Evolutionary conservation across 2,113 vertebrate species (phyloP), one percentile per base, ranked within the genome.

Genomic region (Hyperopisus bebe): DNA sequence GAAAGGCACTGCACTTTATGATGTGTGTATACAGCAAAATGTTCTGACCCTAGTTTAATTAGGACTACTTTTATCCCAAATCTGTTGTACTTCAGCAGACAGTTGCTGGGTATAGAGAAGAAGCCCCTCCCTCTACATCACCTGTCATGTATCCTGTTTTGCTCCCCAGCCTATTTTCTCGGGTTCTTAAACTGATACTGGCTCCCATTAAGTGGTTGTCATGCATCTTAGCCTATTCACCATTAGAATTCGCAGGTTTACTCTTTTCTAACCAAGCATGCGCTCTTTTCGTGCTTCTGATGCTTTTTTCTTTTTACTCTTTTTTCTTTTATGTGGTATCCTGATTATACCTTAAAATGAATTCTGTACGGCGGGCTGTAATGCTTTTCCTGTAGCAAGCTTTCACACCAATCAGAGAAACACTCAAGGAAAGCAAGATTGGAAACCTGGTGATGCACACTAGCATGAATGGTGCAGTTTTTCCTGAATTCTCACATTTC

Each of bases 401-500:
- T 80, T 39, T 39, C 17, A 5, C 35, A 80, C 74, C 17, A 39
- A 15, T 19, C 74, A 17, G 74, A 80, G 35, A 80, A 39, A 80
- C 62, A 31, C 62, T 70, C 1, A 31, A 70, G 62, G 27, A 70
- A 31, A 31, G 10, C 62, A 27, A 13, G 62, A 31, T 31, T 70
- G n/a, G n/a, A 70, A 70, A 4, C 9, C 62, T 13, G n/a, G n/a
- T 31, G 62, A 13, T 31, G 62, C 62, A 31, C 74, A 42, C 17
- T 19, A 39, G 31, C 42, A 47, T 10, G 7, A 47, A 42, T 24
- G 24, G 19, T 2, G 4, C 84, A 51, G 84, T 19, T 15, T 91
- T 92, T 90, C 90, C 58, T 1, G 44, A 74, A 90, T 47, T 39
- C 47, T 80, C 46, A 31, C 47, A 46, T 82, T 21, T 9, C 19